These are phyloP conservation scores for Drosophila peninsularis DNA, from an alignment of 2,888 invertebrate species.

Conservation along the genomic window DNA sequence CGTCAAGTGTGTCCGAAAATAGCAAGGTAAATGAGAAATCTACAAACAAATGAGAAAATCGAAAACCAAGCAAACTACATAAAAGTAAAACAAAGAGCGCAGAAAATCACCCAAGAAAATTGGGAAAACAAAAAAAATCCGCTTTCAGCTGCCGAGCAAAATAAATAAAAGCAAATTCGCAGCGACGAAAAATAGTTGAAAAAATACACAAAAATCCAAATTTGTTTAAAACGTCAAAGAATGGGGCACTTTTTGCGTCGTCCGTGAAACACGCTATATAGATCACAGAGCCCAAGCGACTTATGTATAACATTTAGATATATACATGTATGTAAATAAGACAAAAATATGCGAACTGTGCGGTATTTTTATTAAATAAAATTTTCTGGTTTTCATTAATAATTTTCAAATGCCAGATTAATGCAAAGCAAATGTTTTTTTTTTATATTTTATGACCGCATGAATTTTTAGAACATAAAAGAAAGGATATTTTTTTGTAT, in stretches of 20 bases:
- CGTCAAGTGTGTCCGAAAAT: conserved; percentile 80
- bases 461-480: background rate
- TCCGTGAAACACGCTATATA: conserved; percentile 53
- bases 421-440: conserved; percentile 19
- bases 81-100: conserved; percentile 7
- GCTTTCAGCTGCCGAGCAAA: conserved; percentile 56
- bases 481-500: background rate
- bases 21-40: conserved; percentile 71
- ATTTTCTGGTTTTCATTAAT: conserved; percentile 22
- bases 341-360: conserved; percentile 10
- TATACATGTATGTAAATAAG: background rate
- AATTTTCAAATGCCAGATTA: conserved; percentile 22
- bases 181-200: conserved; percentile 36
- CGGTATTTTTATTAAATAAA: conserved; percentile 41
- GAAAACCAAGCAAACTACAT: conserved; percentile 40
- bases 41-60: conserved; percentile 45
- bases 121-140: conserved; percentile 46
- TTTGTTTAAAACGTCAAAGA: conserved; percentile 71
- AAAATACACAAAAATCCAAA: conserved; percentile 51
- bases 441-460: conserved; percentile 9
- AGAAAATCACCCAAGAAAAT: conserved; percentile 23
- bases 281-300: conserved; percentile 21
- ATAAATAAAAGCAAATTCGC: conserved; percentile 66
- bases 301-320: conserved; percentile 1
- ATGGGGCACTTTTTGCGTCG: conserved; percentile 63